phyloP scores from a whole-genome alignment of 2,113 vertebrate species.

The Cheirogaleus medius region DNA sequence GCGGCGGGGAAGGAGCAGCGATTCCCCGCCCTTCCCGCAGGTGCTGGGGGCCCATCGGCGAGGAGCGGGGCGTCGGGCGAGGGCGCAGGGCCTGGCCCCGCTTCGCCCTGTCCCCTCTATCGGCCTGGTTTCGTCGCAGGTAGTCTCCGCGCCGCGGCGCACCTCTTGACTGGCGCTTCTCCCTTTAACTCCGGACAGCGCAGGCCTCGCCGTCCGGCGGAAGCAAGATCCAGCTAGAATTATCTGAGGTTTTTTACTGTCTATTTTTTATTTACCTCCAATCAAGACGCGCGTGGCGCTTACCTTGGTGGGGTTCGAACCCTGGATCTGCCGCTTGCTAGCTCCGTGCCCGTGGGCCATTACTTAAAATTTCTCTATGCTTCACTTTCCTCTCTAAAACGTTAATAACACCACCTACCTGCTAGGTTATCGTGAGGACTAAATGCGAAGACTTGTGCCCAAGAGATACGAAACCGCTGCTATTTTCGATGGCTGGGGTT shows the following conservation, averaged over 20 bases:
- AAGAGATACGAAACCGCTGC: not conserved
- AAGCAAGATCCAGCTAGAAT: not conserved
- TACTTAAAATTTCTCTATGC: not conserved
- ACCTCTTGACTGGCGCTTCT: not conserved
- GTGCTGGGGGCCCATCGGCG: not conserved
- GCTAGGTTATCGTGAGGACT: not conserved
- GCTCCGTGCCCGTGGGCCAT: not conserved
- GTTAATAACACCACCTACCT: not conserved
- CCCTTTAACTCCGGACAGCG: not conserved
- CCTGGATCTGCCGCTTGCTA: not conserved
- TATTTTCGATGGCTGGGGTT: not conserved
- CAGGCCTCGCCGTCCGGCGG: not conserved
- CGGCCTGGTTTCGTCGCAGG: not conserved
- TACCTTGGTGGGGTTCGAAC: not conserved
- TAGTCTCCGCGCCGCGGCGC: not conserved
- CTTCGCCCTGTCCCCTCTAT: not conserved
- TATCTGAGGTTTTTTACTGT: not conserved
- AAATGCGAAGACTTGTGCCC: not conserved
- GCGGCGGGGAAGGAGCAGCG: not conserved
- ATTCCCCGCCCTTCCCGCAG: conserved; percentile 54
- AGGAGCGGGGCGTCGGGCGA: not conserved
- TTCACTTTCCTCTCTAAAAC: not conserved
- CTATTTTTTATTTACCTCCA: not conserved
- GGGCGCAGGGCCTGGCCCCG: not conserved
- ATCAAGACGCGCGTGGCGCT: not conserved